Evolutionary conservation across 2,888 invertebrate genomes (phyloP), one percentile per base, ranked within the genome.

Genomic region (Agrotis segetum): DNA sequence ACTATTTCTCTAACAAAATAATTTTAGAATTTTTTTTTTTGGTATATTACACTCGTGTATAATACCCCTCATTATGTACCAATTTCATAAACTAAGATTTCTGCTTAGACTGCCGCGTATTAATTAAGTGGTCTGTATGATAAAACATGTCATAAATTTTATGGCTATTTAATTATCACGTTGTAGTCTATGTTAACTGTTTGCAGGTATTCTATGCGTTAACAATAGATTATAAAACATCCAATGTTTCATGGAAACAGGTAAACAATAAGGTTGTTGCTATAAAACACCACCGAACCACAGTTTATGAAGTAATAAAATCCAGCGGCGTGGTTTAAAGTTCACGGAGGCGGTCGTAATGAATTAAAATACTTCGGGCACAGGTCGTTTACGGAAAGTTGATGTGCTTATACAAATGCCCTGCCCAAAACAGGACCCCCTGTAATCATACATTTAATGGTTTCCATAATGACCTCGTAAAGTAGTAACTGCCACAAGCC

Each of bases 391-490:
- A 88, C 88, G 81, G 90, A 94, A 95, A 94, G 93, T 94, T 95
- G 93, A 93, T 92, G 94, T 93, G 91, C 93, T 94, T 94, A 92
- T 92, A 92, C 92, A 94, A 94, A 94, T 92, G 91, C 90, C 77
- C 90, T 90, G 91, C 88, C 92, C 93, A 86, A 93, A 94, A 93
- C 92, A 92, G 91, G 90, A 89, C 85, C 88, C 88, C 87, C 88
- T 89, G 93, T 92, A 94, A 94, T 94, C 94, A 94, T 94, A 94
- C 89, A 91, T 94, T 95, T 95, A 95, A 95, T 95, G 94, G 94
- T 89, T 88, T 82, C 90, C 92, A 92, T 95, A 95, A 95, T 93
- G 94, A 93, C 93, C 92, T 94, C 93, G 92, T 95, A 94, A 94
- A 94, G 91, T 92, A 93, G 91, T 92, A 92, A 93, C 92, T 90